A percentile compares a stretch with the other conserved stretches of the same genome.
Evolutionary conservation across 2,888 invertebrate genomes (phyloP).

Genomic region (Drosophila aldrichi): DNA sequence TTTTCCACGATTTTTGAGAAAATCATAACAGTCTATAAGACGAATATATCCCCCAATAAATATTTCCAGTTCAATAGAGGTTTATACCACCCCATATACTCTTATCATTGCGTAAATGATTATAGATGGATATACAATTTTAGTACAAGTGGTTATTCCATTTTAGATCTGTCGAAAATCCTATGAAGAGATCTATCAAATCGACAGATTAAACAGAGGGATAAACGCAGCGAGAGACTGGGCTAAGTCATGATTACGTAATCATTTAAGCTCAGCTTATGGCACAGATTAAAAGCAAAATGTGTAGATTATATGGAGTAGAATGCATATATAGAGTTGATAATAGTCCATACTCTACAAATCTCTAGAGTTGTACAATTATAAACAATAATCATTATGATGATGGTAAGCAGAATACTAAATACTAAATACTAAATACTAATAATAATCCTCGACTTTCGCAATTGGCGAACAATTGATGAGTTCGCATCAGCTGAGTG

Average conservation of each 20-base stretch:
- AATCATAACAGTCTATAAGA: too few relatives aligned
- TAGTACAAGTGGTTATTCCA: neutral
- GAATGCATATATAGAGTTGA: neutral
- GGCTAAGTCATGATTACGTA: constrained; percentile 1
- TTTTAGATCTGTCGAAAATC: neutral
- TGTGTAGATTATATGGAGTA: neutral
- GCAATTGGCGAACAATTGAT: constrained; percentile 2
- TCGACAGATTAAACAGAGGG: neutral
- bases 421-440: too few relatives aligned
- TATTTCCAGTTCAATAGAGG: too few relatives aligned
- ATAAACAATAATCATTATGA: neutral
- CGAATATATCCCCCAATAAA: too few relatives aligned
- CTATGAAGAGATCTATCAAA: neutral
- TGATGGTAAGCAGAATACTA: neutral
- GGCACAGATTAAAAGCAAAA: neutral
- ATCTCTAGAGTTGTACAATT: neutral
- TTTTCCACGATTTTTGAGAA: too few relatives aligned
- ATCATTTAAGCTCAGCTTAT: neutral
- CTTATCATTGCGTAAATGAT: neutral
- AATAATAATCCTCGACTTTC: neutral
- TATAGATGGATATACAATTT: neutral
- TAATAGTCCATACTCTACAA: neutral
- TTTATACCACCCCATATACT: too few relatives aligned
- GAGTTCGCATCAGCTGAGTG: constrained; percentile 2
- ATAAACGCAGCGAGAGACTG: neutral